Evolutionary conservation across 2,888 invertebrate genomes (phyloP).

Genomic region (Anodontia alba): DNA sequence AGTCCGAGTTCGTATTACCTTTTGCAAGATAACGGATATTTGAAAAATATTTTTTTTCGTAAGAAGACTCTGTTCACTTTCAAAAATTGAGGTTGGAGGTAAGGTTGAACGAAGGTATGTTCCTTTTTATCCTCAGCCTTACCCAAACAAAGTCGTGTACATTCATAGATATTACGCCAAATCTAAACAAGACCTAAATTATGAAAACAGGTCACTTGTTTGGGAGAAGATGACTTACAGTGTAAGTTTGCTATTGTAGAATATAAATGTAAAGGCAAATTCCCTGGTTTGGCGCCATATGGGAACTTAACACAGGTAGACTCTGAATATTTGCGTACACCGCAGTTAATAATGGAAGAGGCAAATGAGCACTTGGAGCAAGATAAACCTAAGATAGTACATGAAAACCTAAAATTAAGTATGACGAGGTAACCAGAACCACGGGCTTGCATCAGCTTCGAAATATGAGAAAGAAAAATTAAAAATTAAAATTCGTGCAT

Average conservation of each 20-base stretch:
- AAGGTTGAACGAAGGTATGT: constrained; percentile 2
- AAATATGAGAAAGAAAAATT: background rate
- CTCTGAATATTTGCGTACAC: constrained; percentile 27
- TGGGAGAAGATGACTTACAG: background rate
- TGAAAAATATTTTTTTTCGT: background rate
- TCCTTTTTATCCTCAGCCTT: background rate
- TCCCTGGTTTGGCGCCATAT: constrained; percentile 23
- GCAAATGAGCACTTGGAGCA: background rate
- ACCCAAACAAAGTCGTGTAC: background rate
- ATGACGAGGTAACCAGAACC: constrained; percentile 20
- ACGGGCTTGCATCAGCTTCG: background rate
- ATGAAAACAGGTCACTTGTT: background rate
- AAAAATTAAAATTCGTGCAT: background rate
- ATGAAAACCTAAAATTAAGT: constrained; percentile 18
- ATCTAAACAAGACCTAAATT: background rate
- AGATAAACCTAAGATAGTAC: constrained; percentile 22
- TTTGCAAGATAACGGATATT: background rate
- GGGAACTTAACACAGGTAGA: constrained; percentile 21
- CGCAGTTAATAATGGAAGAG: constrained; percentile 21
- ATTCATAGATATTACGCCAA: background rate
- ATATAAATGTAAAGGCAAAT: constrained; percentile 28
- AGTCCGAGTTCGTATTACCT: background rate
- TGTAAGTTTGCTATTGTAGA: background rate
- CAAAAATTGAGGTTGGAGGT: background rate
- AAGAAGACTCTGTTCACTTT: background rate